Conservation (phyloP, 2,888 invertebrate species). For the Eurytoma adleriae region DNA sequence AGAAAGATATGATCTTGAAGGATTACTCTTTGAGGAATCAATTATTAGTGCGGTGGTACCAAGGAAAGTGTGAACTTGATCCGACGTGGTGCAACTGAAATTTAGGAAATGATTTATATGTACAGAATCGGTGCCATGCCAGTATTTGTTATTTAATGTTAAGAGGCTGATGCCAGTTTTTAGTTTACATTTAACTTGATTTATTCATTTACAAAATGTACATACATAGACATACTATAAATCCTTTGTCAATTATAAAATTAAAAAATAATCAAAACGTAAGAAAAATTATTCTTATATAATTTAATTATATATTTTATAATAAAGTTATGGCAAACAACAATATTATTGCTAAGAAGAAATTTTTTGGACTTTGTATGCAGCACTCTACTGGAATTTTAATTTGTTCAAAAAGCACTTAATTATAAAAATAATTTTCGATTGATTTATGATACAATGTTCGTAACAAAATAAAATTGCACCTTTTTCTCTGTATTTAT, state of each 20-base stretch:
- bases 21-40: slow-evolving; percentile 83
- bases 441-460: background rate
- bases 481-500: background rate
- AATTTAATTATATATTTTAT: slow-evolving; percentile 34
- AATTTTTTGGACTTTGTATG: slow-evolving; percentile 41
- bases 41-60: slow-evolving; percentile 89
- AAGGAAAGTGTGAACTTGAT: slow-evolving; percentile 91
- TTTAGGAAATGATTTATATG: background rate
- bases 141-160: slow-evolving; percentile 7
- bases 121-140: slow-evolving; percentile 36
- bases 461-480: background rate
- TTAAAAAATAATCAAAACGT: slow-evolving; percentile 38
- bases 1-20: slow-evolving; percentile 75
- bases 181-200: slow-evolving; percentile 42
- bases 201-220: slow-evolving; percentile 58
- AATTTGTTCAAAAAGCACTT: slow-evolving; percentile 49
- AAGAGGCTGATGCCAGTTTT: background rate
- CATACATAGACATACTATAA: slow-evolving; percentile 51
- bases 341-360: slow-evolving; percentile 37
- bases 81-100: slow-evolving; percentile 83
- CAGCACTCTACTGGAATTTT: slow-evolving; percentile 40
- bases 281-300: slow-evolving; percentile 38
- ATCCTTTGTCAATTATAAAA: slow-evolving; percentile 52
- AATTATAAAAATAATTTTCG: slow-evolving; percentile 11
- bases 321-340: slow-evolving; percentile 34